Conservation (phyloP, 1,140 invertebrate genomes). For the Rhizoglyphus robini region DNA sequence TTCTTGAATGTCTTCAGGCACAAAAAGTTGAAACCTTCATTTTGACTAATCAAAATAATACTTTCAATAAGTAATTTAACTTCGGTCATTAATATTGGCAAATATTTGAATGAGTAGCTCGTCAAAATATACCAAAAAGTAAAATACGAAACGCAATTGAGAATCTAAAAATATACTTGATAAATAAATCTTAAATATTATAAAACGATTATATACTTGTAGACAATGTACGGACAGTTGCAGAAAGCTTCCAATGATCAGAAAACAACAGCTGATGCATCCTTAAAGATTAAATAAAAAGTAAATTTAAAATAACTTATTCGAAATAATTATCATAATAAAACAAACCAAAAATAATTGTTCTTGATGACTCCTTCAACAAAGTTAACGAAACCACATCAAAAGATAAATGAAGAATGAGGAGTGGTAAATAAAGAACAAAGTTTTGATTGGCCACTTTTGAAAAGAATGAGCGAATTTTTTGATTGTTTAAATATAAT, state of each 20-base stretch:
- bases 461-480: background rate
- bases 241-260: background rate
- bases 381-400: background rate
- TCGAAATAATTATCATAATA: background rate
- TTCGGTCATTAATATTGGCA: constrained; percentile 35
- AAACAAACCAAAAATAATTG: background rate
- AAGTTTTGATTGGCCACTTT: constrained; percentile 3
- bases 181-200: background rate
- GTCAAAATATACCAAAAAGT: constrained; percentile 36
- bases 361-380: background rate
- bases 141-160: constrained; percentile 39
- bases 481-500: background rate
- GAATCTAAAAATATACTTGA: constrained; percentile 26
- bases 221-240: background rate
- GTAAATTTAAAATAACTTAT: no score
- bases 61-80: constrained; percentile 31
- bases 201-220: background rate
- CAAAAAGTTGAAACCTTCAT: constrained; percentile 34
- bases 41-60: constrained; percentile 28
- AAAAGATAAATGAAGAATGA: background rate
- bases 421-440: background rate
- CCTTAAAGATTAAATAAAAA: background rate
- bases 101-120: constrained; percentile 37
- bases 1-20: constrained; percentile 34
- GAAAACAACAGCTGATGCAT: background rate